Evolutionary conservation across 2,113 vertebrate species (phyloP), one percentile per base, ranked within the genome.

Genomic region (Platichthys stellatus): DNA sequence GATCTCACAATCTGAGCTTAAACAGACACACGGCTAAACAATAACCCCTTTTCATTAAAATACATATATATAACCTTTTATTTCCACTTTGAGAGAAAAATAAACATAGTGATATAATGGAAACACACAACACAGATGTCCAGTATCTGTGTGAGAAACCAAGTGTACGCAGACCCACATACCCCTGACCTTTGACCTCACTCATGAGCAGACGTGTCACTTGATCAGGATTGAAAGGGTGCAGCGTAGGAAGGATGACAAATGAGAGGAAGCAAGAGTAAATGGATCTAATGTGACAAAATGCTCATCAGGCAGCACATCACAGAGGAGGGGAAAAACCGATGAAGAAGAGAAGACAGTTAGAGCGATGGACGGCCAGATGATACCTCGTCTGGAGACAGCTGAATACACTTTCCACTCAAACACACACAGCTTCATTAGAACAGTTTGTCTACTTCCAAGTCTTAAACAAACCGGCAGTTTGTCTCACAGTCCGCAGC

Each of bases 401-500:
- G 45, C 45, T 47, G 45, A 47, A 17, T 17, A 47, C 45, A 17
- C 45, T 47, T 47, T 17, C 14, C 14, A 15, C 53, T 6, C 23
- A 15, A 24, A 9, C 54, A 72, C 14, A 54, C 24, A 23, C 63
- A 59, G 64, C 64, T 67, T 74, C 59, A 60, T 72, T 49, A 66
- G 53, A 35, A 21, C 63, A 23, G 61, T 4, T 18, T 13, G 14
- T 49, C 51, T 81, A 12, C 13, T 45, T 12, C 43, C 43, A 45
- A 45, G 43, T 45, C 43, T 45, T 84, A 63, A 86, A 83, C 76
- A 86, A 76, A 63, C 47, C 54, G 54, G 13, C 72, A 61, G 24
- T 70, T 58, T 53, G 35, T 75, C 63, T 65, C 73, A 12, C 40
- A 20, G 54, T 49, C 28, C 72, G 76, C 54, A 75, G 67, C 83